A percentile compares a stretch with the other conserved stretches of the same genome.
Conservation (phyloP, 2,113 vertebrate genomes). For the Toxostoma redivivum region DNA sequence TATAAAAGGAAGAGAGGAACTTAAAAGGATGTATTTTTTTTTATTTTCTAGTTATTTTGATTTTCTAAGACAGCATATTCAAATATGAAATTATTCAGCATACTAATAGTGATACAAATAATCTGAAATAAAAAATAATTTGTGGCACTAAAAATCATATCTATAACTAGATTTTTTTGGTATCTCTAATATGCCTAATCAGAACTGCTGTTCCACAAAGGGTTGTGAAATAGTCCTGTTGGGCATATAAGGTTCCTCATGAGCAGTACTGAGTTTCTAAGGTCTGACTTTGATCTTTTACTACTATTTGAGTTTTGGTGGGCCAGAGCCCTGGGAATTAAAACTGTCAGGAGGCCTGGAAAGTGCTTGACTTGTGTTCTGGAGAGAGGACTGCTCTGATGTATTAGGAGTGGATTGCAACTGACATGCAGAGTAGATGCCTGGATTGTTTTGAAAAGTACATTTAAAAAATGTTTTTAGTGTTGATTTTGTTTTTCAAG, state of each 20-base stretch:
- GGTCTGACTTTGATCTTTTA: neutral
- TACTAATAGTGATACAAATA: neutral
- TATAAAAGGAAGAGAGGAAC: neutral
- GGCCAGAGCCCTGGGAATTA: neutral
- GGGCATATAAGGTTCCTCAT: neutral
- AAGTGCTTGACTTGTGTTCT: neutral
- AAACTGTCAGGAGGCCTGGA: neutral
- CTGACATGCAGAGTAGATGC: neutral
- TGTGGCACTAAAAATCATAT: neutral
- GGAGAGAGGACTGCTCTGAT: neutral
- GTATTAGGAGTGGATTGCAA: neutral
- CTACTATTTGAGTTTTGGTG: neutral
- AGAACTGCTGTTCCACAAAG: neutral
- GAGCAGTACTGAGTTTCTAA: neutral
- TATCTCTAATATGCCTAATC: neutral
- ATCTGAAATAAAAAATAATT: neutral
- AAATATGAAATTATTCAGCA: neutral
- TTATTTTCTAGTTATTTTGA: neutral
- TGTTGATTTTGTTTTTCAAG: neutral
- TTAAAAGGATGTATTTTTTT: neutral
- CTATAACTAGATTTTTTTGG: neutral
- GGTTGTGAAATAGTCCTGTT: neutral
- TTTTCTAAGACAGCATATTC: neutral
- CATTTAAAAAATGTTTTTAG: rapidly evolving
- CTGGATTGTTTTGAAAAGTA: neutral